phyloP scores from a whole-genome alignment of 2,888 invertebrate species.

The Capitulum mitella region DNA sequence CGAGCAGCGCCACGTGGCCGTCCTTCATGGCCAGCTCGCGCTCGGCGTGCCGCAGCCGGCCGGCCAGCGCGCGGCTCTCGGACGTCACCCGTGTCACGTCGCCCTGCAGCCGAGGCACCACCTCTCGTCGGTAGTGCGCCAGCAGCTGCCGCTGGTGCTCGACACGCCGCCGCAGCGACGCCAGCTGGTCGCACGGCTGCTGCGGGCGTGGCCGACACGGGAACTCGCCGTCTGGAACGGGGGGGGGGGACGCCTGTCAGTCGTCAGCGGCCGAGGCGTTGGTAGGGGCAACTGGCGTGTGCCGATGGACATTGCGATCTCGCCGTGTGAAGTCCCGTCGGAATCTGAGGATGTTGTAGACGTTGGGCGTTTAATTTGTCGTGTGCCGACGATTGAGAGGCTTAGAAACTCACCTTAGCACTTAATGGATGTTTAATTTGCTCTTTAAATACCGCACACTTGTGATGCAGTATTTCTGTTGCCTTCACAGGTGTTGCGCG shows the following conservation, averaged over 20 bases:
- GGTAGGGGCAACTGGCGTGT: no score
- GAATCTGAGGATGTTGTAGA: no score
- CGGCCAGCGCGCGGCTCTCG: background rate
- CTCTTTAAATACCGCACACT: no score
- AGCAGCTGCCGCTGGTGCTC: background rate
- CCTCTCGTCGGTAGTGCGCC: background rate
- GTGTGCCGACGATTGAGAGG: no score
- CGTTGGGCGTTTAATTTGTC: no score
- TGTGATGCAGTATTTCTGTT: no score
- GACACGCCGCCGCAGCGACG: background rate
- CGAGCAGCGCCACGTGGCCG: background rate
- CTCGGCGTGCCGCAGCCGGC: conserved; percentile 11
- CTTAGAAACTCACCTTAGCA: no score
- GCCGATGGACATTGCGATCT: no score
- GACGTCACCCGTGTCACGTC: background rate
- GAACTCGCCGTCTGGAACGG: background rate
- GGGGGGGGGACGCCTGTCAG: background rate
- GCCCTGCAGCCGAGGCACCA: conserved; percentile 15
- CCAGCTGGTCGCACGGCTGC: background rate
- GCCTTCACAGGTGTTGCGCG: no score
- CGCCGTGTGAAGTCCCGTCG: no score
- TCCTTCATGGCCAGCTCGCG: conserved; percentile 1
- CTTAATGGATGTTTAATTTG: no score
- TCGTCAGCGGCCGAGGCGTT: no score
- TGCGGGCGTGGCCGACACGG: background rate